Evolutionary conservation across 2,113 vertebrate genomes (phyloP), one percentile per base, ranked within the genome.

Genomic region (Zapornia atra): DNA sequence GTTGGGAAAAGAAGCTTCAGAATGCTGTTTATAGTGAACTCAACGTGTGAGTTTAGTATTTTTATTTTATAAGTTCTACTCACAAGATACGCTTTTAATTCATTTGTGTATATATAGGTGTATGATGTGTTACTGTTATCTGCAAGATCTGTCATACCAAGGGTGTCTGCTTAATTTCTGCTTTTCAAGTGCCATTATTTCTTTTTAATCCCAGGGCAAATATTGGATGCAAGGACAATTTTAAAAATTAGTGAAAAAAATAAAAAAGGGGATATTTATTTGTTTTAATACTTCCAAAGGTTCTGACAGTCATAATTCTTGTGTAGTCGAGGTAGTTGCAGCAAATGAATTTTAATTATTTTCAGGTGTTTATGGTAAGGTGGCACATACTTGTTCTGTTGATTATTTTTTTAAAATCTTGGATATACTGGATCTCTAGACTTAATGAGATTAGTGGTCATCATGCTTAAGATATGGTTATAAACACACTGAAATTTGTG

Each of bases 11-110:
- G 97, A 99, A 99, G 97, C 98, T 99, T 81, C 99, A 99, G 98
- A 99, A 99, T 99, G 99, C 99, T 68, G 99, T 99, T 78, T 99
- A 99, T 96, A 99, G 99, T 92, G 99, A 99, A 85, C 98, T 99
- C 79, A 99, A 97, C 7, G 97, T 99, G 99, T 99, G 97, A 99
- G 99, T 98, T 93, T 72, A 90, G 21, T 89, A 40, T 92, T 88
- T 90, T 89, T 71, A 46, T 88, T 84, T 84, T 81, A 36, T 81
- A 78, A 76, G 38, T 50, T 69, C 51, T 82, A 7, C 21, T 86
- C 1, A 9, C 11, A 56, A 84, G 28, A 70, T 83, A 82, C 83
- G 26, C 34, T 94, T 87, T 48, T 50, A 44, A 36, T 92, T 77
- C 16, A 19, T 92, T 80, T 93, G 56, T 93, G 56, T 96, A n/a